Evolutionary conservation across 2,113 vertebrate genomes (phyloP).

Genomic region (Halcyon malimbica): DNA sequence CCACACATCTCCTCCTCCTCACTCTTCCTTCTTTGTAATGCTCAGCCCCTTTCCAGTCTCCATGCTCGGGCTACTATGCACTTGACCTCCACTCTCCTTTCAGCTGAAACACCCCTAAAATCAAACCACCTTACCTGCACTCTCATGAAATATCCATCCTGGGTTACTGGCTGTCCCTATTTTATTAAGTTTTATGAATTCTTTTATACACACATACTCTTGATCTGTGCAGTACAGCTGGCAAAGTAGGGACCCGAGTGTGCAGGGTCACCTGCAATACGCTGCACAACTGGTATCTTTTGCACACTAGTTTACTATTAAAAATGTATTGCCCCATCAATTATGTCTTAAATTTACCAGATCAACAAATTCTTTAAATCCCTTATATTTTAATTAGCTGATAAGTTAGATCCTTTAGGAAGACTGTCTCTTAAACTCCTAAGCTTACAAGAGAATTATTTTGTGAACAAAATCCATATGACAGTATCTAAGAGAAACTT

Average conservation of each 20-base stretch:
- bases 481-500: slow-evolving; percentile 23
- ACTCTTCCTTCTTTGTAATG: not conserved
- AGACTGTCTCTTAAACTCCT: not conserved
- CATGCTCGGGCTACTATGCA: not conserved
- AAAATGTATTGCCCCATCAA: not conserved
- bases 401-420: not conserved
- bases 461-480: not conserved
- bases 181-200: not conserved
- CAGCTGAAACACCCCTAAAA: not conserved
- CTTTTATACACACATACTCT: not conserved
- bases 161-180: not conserved
- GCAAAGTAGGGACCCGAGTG: not conserved
- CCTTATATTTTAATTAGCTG: not conserved
- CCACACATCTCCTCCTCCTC: not conserved
- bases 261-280: not conserved
- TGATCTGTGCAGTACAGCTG: not conserved
- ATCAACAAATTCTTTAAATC: not conserved
- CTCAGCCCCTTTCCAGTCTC: not conserved
- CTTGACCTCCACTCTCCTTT: not conserved
- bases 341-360: not conserved
- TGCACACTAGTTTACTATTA: not conserved
- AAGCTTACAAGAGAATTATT: not conserved
- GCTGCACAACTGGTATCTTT: not conserved
- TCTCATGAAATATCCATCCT: not conserved
- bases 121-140: not conserved